Percentiles rank a stretch among this genome's conserved stretches.
phyloP scores from a whole-genome alignment of 2,113 vertebrate genomes.

The Struthidea cinerea region DNA sequence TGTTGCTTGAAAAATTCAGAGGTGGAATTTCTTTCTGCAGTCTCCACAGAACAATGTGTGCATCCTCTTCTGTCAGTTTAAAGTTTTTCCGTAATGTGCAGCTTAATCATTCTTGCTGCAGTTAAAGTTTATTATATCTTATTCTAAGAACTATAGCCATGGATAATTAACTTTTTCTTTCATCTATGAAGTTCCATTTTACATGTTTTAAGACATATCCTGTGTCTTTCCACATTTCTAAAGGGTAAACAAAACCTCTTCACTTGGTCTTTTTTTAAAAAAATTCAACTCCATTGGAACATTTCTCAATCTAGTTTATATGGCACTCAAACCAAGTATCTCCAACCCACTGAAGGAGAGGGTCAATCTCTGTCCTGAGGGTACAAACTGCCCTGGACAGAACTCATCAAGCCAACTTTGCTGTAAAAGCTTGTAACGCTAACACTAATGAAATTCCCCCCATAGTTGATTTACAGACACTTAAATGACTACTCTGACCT shows the following conservation, averaged over 20 bases:
- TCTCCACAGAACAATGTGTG: not conserved
- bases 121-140: not conserved
- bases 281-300: not conserved
- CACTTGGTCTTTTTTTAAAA: not conserved
- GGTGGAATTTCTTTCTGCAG: not conserved
- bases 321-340: not conserved
- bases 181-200: not conserved
- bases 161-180: not conserved
- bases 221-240: not conserved
- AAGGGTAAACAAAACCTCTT: not conserved
- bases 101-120: not conserved
- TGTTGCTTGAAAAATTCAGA: not conserved
- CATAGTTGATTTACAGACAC: not conserved
- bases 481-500: not conserved
- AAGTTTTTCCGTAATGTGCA: accelerated
- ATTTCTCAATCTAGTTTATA: not conserved
- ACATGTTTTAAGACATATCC: not conserved
- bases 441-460: not conserved
- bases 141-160: not conserved
- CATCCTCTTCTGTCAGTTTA: not conserved
- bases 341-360: not conserved
- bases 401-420: not conserved
- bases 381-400: not conserved
- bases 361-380: not conserved
- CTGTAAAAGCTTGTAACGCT: not conserved